Evolutionary conservation across 2,797 vertebrate genomes (phyloP), one percentile per base, ranked within the genome.

Genomic region (Enteromius paludinosus): DNA sequence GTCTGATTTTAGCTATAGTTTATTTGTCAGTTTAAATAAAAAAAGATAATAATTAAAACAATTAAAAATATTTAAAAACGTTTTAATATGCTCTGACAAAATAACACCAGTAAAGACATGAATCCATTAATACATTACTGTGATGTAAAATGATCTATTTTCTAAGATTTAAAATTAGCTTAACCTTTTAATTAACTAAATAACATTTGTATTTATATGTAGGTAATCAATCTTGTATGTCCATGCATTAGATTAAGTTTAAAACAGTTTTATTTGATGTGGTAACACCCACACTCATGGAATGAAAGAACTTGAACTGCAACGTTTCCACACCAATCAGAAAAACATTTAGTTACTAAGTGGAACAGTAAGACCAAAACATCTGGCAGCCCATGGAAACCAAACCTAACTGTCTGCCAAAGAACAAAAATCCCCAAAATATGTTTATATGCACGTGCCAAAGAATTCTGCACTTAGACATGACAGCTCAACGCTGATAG

Each of bases 331-430:
- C 23, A 17, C 54, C 38, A 61, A 23, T 49, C 54, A 66, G 49
- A 28, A 49, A 83, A 72, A 78, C 74, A 83, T 71, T 35, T 49
- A 49, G 66, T 72, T 41, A 23, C 82, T 72, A 71, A 43, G 62
- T 33, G 75, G n/a, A 83, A 83, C 61, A 69, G 33, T 47, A 15
- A 70, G 6, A 71, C 30, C 54, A 78, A 47, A 70, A 70, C 28
- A 64, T 82, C 47, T 52, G 45, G 17, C 20, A 66, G 38, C 20
- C 30, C 65, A 62, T 72, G 66, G 54, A 62, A 71, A 74, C 71
- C 33, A 66, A 54, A 74, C 23, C 33, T 74, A 10, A 68, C 11
- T 20, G 18, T 52, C 43, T 78, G 30, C 62, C 54, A 62, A 78
- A 54, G 15, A 11, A 35, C 33, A 54, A 82, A 80, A 81, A 73